Evolutionary conservation across 2,797 vertebrate genomes (phyloP), one percentile per base, ranked within the genome.

Genomic region (Setipinna tenuifilis): DNA sequence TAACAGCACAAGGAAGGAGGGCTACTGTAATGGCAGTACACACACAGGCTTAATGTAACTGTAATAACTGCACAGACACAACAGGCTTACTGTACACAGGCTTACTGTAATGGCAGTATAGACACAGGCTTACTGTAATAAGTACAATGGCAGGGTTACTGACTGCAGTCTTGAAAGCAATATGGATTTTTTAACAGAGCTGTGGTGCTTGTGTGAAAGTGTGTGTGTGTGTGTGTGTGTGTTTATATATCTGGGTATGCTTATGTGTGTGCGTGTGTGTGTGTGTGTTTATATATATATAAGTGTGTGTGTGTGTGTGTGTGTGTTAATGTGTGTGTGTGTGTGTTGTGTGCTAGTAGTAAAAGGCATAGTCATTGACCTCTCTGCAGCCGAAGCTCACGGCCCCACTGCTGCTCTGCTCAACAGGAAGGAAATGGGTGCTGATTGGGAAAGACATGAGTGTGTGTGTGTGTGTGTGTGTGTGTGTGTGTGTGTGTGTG

Each of bases 391-490:
- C 68, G 6, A 1, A 25, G 50, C 10, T 35, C 23, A 41, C 6
- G 28, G 68, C 65, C 28, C 12, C 28, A 28, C 7, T 28, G 23
- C 28, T 81, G 16, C 83, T 31, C 85, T 84, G 58, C 83, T 46
- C 46, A 46, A 78, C 83, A 57, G 85, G 86, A 89, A 89, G 90
- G 89, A 87, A 89, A 82, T 50, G 44, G 50, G 71, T 87, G 85
- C 48, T 81, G 81, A 57, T 82, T 86, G 65, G 85, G 82, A 48
- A 46, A 86, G 84, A 90, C 80, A 68, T 41, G 35, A 2, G 35
- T 41, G 35, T 41, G 35, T 41, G 35, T 41, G 35, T 41, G 35
- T 41, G 35, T 41, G 35, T 41, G 35, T 41, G 35, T 41, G 35
- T 41, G 35, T 41, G 35, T 41, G 35, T 41, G 16, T 9, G 16